phyloP scores from a whole-genome alignment of 2,888 invertebrate genomes.

The Meandrusa payeni region DNA sequence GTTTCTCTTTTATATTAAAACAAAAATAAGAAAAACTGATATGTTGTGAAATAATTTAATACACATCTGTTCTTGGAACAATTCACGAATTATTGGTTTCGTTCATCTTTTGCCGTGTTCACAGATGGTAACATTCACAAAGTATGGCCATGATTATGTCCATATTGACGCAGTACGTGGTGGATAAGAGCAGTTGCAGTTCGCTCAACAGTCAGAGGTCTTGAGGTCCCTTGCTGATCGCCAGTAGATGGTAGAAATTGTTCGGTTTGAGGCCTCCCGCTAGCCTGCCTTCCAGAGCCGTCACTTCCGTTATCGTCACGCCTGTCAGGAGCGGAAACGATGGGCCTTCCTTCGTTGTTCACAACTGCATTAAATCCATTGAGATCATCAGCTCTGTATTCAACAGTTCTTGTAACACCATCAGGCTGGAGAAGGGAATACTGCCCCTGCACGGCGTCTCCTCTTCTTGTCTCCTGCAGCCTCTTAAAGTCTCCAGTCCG shows the following conservation, averaged over 20 bases:
- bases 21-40: too few relatives aligned
- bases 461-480: slow-evolving; percentile 73
- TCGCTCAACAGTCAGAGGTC: slow-evolving; percentile 7
- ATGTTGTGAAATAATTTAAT: too few relatives aligned
- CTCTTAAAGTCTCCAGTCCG: slow-evolving; percentile 78
- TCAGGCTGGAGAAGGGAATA: slow-evolving; percentile 79
- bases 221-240: slow-evolving; percentile 5
- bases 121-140: too few relatives aligned
- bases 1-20: too few relatives aligned
- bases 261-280: background rate
- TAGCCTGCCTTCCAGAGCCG: background rate
- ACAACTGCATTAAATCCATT: slow-evolving; percentile 79
- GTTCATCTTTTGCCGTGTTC: too few relatives aligned
- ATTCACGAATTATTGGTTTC: too few relatives aligned
- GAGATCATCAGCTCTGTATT: slow-evolving; percentile 76
- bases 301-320: slow-evolving; percentile 2
- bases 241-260: background rate
- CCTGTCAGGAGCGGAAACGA: background rate
- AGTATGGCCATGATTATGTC: too few relatives aligned
- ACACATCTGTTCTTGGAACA: too few relatives aligned
- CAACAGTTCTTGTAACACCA: slow-evolving; percentile 75
- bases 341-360: slow-evolving; percentile 41
- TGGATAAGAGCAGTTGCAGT: slow-evolving; percentile 18
- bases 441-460: slow-evolving; percentile 75
- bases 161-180: slow-evolving; percentile 7